Evolutionary conservation across 2,113 vertebrate genomes (phyloP).

Genomic region (Mesembrinibis cayennensis): DNA sequence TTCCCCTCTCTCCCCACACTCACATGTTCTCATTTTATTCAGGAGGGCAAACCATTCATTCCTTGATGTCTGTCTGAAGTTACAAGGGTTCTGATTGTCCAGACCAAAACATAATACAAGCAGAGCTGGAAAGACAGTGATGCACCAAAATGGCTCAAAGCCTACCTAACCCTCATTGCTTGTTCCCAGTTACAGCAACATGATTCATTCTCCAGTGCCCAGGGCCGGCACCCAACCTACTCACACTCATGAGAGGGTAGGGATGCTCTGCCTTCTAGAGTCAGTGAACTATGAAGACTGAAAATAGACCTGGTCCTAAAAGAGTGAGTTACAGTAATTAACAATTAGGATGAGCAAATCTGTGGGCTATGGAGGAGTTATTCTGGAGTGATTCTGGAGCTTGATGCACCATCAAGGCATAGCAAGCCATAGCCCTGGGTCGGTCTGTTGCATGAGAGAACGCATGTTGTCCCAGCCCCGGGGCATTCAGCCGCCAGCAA

Average conservation of each 20-base stretch:
- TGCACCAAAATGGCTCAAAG: not conserved
- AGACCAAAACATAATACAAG: not conserved
- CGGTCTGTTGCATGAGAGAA: not conserved
- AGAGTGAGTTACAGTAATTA: not conserved
- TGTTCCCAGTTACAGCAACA: not conserved
- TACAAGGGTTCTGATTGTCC: not conserved
- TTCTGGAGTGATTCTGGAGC: not conserved
- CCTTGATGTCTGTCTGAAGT: conserved; percentile 15
- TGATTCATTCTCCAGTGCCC: not conserved
- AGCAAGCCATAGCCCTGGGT: not conserved
- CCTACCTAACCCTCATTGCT: not conserved
- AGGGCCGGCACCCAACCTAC: not conserved
- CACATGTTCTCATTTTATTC: conserved; percentile 47
- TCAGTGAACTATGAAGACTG: not conserved
- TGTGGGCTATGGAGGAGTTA: not conserved
- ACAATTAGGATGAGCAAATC: not conserved
- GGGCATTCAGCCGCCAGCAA: not conserved
- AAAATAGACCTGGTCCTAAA: not conserved
- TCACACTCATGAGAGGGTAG: not conserved
- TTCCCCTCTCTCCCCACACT: not conserved
- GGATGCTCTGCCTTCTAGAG: not conserved
- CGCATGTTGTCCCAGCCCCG: not conserved
- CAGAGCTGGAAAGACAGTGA: not conserved
- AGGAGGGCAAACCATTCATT: not conserved
- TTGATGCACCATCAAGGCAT: not conserved